Conservation (phyloP, 2,888 invertebrate species). For the Melieria picta region DNA sequence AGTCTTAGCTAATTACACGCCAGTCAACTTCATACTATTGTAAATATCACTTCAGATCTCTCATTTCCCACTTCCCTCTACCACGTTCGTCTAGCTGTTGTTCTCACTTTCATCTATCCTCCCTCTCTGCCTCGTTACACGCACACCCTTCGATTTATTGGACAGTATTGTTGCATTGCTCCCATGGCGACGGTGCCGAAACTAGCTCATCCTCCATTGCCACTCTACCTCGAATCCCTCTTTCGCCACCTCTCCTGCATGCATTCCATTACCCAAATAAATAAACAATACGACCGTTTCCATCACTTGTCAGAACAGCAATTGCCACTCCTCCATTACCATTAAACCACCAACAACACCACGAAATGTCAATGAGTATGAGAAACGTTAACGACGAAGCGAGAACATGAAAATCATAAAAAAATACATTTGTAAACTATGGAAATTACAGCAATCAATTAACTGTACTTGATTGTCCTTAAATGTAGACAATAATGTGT, state of each 20-base stretch:
- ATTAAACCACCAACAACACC: background rate
- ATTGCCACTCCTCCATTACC: background rate
- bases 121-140: background rate
- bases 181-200: background rate
- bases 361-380: background rate
- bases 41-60: no score
- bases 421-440: conserved; percentile 37
- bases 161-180: background rate
- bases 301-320: background rate
- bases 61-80: background rate
- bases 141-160: background rate
- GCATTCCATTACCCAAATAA: background rate
- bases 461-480: background rate
- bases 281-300: conserved; percentile 8
- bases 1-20: no score
- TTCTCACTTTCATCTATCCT: no score
- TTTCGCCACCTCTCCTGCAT: background rate
- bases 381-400: conserved; percentile 2
- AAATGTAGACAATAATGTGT: background rate
- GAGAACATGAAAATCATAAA: conserved; percentile 29
- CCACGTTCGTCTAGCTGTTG: background rate
- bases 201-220: conserved; percentile 17
- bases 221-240: conserved; percentile 19
- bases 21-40: no score
- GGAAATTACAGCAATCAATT: conserved; percentile 9